These are phyloP conservation scores for Penaeus chinensis DNA, from an alignment of 1,140 invertebrate genomes.

Conservation along the genomic window DNA sequence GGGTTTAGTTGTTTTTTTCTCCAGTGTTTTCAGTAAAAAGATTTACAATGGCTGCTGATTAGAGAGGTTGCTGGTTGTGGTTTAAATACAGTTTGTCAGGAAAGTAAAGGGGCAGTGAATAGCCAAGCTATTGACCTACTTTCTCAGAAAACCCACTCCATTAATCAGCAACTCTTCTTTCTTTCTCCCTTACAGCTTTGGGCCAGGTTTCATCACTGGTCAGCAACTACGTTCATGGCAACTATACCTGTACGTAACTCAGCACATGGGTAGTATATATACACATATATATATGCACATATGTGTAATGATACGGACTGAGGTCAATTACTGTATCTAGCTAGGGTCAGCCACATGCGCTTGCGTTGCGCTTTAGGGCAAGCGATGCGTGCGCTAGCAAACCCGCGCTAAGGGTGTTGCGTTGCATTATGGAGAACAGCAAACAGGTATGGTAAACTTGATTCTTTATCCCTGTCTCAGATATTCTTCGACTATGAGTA, in stretches of 20 bases:
- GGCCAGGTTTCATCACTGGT: slow-evolving; percentile 86
- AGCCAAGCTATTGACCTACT: slow-evolving; percentile 34
- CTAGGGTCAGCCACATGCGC: slow-evolving; percentile 63
- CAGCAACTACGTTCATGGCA: slow-evolving; percentile 84
- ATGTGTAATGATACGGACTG: slow-evolving; percentile 3
- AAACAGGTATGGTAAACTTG: slow-evolving; percentile 50
- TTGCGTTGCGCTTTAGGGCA: slow-evolving; percentile 58
- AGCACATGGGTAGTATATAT: slow-evolving; percentile 57
- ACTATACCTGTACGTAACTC: slow-evolving; percentile 86
- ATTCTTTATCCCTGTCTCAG: slow-evolving; percentile 54
- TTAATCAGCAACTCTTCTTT: slow-evolving; percentile 66
- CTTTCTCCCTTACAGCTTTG: slow-evolving; percentile 78
- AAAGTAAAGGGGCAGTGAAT: slow-evolving; percentile 26
- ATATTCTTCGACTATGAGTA: slow-evolving; percentile 61
- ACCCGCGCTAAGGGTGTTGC: slow-evolving; percentile 56
- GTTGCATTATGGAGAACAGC: slow-evolving; percentile 48
- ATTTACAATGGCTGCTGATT: slow-evolving; percentile 49
- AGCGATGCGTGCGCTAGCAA: slow-evolving; percentile 48
- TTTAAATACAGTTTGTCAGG: slow-evolving; percentile 6
- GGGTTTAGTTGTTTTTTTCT: not conserved
- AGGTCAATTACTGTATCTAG: slow-evolving; percentile 32
- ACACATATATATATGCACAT: slow-evolving; percentile 31
- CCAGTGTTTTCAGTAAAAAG: not conserved
- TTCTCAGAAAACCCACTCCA: slow-evolving; percentile 40
- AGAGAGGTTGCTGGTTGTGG: slow-evolving; percentile 53